Evolutionary conservation across 2,113 vertebrate genomes (phyloP).

Genomic region (Drymodes brunneopygia): DNA sequence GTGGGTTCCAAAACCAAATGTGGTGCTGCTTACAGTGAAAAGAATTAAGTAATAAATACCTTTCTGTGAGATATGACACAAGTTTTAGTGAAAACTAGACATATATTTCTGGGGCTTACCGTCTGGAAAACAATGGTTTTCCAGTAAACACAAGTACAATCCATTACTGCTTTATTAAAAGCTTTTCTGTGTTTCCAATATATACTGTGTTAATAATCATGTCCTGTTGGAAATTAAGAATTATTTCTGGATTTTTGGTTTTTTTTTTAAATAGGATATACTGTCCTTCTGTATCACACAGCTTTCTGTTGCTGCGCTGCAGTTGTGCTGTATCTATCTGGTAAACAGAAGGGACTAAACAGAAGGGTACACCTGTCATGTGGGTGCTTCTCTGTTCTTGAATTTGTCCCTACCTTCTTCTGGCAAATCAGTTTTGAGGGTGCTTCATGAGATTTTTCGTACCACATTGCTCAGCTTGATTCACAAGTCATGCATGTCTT

Average conservation of each 20-base stretch:
- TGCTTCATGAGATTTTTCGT: not conserved
- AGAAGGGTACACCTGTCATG: not conserved
- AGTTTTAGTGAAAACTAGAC: not conserved
- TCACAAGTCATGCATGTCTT: not conserved
- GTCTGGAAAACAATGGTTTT: not conserved
- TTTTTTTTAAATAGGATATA: not conserved
- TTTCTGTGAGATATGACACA: not conserved
- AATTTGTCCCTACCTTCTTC: fast-evolving
- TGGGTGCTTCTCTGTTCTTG: not conserved
- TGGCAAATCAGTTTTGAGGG: not conserved
- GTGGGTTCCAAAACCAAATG: not conserved
- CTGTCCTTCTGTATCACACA: not conserved
- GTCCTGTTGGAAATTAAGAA: not conserved
- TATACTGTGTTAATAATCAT: not conserved
- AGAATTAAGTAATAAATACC: not conserved
- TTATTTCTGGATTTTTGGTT: not conserved
- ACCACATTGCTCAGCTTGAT: not conserved
- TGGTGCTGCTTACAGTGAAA: not conserved
- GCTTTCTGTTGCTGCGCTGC: not conserved
- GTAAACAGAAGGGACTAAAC: not conserved
- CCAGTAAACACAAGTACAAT: not conserved
- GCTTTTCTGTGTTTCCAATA: not conserved
- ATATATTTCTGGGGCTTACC: not conserved
- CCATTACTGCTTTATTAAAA: not conserved
- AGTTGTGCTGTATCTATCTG: not conserved